Base-by-base conservation (phyloP, 2,797 vertebrate species). In the Rhinogobio ventralis region DNA sequence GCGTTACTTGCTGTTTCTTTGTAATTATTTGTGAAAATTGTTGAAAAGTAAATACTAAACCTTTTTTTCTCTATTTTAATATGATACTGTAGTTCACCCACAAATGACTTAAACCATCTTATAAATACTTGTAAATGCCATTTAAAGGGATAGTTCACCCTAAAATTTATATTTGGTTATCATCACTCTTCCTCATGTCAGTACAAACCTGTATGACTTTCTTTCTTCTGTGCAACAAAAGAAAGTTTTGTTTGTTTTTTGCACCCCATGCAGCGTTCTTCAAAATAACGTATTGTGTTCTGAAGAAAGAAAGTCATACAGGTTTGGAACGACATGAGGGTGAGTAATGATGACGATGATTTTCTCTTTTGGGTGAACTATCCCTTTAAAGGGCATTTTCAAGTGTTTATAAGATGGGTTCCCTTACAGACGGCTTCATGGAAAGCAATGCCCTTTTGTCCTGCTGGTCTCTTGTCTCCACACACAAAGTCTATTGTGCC, bases 351-450 rank as follows among this genome's bases (percentile, higher is more conserved):
- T 39, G n/a, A 46, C 1, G 5, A 23, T 60, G 10, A 13, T 66
- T 66, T 66, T 33, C 0, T 8, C 49, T 46, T 64, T 7, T 3
- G 25, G 57, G 30, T 62, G 76, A 79, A 64, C 57, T 62, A 64
- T 64, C 15, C 25, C 46, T 79, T 79, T 66, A 79, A 79, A 79
- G 77, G 77, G 42, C 77, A 79, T 79, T 79, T 79, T 79, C 42
- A 30, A 79, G 77, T 64, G 45, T 79, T 51, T 79, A 51, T 75
- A 53, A 75, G 75, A 62, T 79, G 60, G 53, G 23, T 30, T 62
- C 28, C 20, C 28, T 53, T 13, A 71, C 49, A 60, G 49, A 57
- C 5, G 28, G 75, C 66, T 33, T 72, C 66, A 60, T 78, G 66
- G 66, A 62, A 30, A 76, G 69, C 62, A 30, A 46, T 53, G 49